phyloP scores from a whole-genome alignment of 2,888 invertebrate genomes.

The Furcula furcula region DNA sequence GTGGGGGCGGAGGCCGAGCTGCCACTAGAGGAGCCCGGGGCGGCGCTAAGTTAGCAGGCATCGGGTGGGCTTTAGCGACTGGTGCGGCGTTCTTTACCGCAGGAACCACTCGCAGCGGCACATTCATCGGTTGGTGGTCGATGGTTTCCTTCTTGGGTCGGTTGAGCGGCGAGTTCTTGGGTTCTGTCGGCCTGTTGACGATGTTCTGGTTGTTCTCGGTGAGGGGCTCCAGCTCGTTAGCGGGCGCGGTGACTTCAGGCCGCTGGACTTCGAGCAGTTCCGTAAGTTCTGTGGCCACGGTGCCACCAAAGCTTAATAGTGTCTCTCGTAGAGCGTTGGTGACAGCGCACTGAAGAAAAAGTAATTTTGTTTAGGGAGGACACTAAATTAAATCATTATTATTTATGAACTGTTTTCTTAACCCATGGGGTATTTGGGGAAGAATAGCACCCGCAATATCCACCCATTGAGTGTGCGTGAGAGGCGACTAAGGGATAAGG shows the following conservation, averaged over 20 bases:
- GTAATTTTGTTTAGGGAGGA: no score
- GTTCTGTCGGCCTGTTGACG: constrained; percentile 39
- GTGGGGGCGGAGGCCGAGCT: constrained; percentile 15
- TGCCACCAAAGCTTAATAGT: constrained; percentile 69
- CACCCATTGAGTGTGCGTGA: no score
- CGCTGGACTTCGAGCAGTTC: constrained; percentile 49
- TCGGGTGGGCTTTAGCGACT: constrained; percentile 41
- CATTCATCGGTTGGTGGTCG: constrained; percentile 9
- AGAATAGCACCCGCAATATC: no score
- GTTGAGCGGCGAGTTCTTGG: constrained; percentile 36
- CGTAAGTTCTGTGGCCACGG: constrained; percentile 54
- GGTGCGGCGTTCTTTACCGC: constrained; percentile 29
- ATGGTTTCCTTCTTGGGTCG: constrained; percentile 39
- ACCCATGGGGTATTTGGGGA: no score
- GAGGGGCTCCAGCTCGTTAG: constrained; percentile 16
- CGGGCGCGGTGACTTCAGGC: constrained; percentile 22
- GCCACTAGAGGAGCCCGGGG: constrained; percentile 22
- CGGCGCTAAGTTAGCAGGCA: constrained; percentile 36
- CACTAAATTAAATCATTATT: no score
- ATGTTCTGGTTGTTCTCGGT: constrained; percentile 53
- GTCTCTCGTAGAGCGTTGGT: constrained; percentile 74
- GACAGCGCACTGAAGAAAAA: constrained; percentile 57
- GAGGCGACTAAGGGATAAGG: no score
- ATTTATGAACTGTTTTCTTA: no score
- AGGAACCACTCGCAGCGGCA: constrained; percentile 4